Evolutionary conservation across 2,797 vertebrate species (phyloP), one percentile per base, ranked within the genome.

Genomic region (Silurus aristotelis): DNA sequence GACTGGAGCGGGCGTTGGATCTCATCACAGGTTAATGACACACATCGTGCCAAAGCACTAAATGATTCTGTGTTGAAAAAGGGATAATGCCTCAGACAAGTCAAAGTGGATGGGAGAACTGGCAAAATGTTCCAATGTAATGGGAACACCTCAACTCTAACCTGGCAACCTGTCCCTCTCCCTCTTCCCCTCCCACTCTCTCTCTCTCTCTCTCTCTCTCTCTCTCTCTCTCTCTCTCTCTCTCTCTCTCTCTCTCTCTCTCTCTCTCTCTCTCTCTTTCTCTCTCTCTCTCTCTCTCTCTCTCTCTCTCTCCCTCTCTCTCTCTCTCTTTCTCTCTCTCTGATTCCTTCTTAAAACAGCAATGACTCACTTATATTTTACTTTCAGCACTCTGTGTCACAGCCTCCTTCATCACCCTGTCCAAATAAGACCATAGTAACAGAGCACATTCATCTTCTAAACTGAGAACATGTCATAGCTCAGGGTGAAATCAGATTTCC

Each of bases 401-500:
- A 86, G 85, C 67, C 71, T 89, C 81, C 85, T 86, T 73, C 80
- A 90, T 90, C 87, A 90, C 76, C 68, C 83, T 85, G 87, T 89
- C 85, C 91, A 91, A 87, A 91, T 89, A 90, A 87, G 83, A 87
- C 84, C 87, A 89, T 83, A 85, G 86, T 87, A 87, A 88, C 76
- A 75, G 79, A 60, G 84, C 70, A 84, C 91, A 89, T 92, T 91
- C 83, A 91, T 91, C 91, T 92, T 87, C 78, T 63, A 86, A 88
- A 92, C 82, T 86, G 72, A 83, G 76, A 48, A 87, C 85, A 67
- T 88, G 87, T 91, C 89, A 88, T 27, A 85, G 84, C 88, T 86
- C 87, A 86, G 86, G 82, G 72, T 87, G 68, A 85, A 87, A 91
- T 90, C 89, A 86, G 86, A 89, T 91, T 90, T 87, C 76, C 78